Conservation (phyloP, 2,797 vertebrate genomes). For the Hirundo rustica region DNA sequence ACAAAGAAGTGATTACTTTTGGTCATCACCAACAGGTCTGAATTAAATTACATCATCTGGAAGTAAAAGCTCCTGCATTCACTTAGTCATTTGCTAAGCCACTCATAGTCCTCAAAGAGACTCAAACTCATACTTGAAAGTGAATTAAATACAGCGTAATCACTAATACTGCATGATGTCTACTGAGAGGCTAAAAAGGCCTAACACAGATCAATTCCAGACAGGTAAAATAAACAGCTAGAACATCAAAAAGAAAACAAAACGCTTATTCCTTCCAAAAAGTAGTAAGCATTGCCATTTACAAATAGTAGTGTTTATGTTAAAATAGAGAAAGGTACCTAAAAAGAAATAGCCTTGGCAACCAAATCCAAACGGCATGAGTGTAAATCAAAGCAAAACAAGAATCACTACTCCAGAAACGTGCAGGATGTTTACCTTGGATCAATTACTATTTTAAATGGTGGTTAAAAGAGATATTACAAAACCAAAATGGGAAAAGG, state of each 20-base stretch:
- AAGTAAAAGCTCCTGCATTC: conserved; percentile 51
- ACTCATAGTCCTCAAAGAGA: conserved; percentile 51
- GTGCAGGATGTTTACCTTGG: conserved; percentile 72
- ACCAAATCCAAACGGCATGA: conserved; percentile 65
- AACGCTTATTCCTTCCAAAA: conserved; percentile 64
- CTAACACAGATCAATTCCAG: conserved; percentile 49
- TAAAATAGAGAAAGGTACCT: conserved; percentile 69
- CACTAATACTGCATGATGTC: conserved; percentile 59
- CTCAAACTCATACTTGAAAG: conserved; percentile 46
- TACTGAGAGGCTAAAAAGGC: conserved; percentile 52
- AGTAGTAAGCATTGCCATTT: conserved; percentile 64
- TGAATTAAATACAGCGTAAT: conserved; percentile 56
- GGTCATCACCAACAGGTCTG: conserved; percentile 51
- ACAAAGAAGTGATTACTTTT: conserved; percentile 48
- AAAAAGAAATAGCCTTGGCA: conserved; percentile 65
- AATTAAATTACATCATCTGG: conserved; percentile 18
- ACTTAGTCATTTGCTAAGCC: conserved; percentile 38
- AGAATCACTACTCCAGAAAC: conserved; percentile 71
- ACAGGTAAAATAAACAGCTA: conserved; percentile 68
- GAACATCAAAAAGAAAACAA: conserved; percentile 51
- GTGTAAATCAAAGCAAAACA: conserved; percentile 65
- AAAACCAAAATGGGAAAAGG: conserved; percentile 56
- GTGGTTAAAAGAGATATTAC: conserved; percentile 59
- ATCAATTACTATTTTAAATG: conserved; percentile 63
- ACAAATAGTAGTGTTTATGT: conserved; percentile 69